A percentile compares a stretch with the other conserved stretches of the same genome.
Conservation (phyloP, 1,140 invertebrate species). For the Mactra quadrangularis region DNA sequence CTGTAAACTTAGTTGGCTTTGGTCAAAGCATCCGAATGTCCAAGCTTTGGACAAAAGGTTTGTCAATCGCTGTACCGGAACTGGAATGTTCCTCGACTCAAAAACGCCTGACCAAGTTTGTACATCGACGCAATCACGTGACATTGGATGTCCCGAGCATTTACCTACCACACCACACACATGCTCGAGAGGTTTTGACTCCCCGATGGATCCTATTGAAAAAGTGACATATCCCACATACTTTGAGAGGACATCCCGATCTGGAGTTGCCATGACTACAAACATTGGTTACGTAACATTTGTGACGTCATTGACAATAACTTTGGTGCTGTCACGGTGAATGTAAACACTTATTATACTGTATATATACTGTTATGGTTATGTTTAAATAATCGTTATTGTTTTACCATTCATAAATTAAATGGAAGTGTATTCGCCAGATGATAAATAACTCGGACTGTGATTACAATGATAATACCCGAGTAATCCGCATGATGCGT, state of each 20-base stretch:
- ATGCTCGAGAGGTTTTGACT: constrained; percentile 27
- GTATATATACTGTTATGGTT: too few relatives aligned
- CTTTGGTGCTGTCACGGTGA: too few relatives aligned
- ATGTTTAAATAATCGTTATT: too few relatives aligned
- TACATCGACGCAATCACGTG: neutral
- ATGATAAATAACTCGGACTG: too few relatives aligned
- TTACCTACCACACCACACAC: constrained; percentile 35
- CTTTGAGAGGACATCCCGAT: neutral
- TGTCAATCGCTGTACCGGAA: constrained; percentile 3
- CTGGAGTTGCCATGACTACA: neutral
- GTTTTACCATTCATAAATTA: too few relatives aligned
- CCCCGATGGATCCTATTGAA: constrained; percentile 23
- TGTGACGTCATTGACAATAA: too few relatives aligned
- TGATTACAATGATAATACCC: too few relatives aligned
- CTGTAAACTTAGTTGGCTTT: constrained; percentile 42
- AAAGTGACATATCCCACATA: constrained; percentile 14
- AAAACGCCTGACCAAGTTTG: constrained; percentile 9
- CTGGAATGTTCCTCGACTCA: neutral
- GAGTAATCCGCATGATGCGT: too few relatives aligned
- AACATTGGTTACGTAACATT: too few relatives aligned
- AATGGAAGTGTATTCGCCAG: too few relatives aligned
- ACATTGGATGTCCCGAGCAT: constrained; percentile 17
- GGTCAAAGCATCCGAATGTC: constrained; percentile 23
- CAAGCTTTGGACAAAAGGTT: neutral
- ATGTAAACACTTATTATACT: too few relatives aligned